These are phyloP conservation scores for Synanthedon formicaeformis DNA, from an alignment of 2,888 invertebrate species.

Conservation along the genomic window DNA sequence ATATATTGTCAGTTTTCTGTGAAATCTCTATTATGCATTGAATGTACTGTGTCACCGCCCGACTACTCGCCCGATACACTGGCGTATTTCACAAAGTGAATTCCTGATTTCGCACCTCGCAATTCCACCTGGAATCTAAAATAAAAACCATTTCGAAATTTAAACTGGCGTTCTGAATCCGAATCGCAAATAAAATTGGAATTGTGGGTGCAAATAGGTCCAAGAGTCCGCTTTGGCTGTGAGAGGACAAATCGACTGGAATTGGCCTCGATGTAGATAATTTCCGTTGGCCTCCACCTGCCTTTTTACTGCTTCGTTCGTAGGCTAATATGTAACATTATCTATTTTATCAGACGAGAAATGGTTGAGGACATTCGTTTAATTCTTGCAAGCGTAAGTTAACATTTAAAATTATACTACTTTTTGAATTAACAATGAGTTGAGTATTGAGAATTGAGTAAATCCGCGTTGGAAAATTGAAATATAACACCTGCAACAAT, in stretches of 20 bases:
- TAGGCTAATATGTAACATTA: not conserved
- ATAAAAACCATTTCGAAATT: slow-evolving; percentile 28
- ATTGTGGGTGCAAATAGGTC: slow-evolving; percentile 16
- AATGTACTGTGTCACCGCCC: not conserved
- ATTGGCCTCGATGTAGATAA: not conserved
- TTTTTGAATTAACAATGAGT: too few species aligned
- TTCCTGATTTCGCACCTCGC: slow-evolving; percentile 41
- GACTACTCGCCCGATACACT: slow-evolving; percentile 18
- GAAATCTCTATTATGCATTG: too few species aligned
- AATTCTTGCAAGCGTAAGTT: too few species aligned
- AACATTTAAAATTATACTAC: too few species aligned
- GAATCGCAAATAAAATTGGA: slow-evolving; percentile 23
- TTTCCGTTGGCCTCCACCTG: not conserved
- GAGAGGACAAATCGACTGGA: not conserved
- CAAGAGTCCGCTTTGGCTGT: not conserved
- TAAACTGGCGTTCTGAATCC: slow-evolving; percentile 16
- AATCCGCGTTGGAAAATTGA: too few species aligned
- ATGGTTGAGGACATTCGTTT: too few species aligned
- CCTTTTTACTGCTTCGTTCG: too few species aligned
- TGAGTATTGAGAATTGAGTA: too few species aligned
- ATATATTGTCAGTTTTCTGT: too few species aligned
- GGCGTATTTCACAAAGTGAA: slow-evolving; percentile 26
- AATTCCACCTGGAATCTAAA: slow-evolving; percentile 30
- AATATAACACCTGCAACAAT: too few species aligned
- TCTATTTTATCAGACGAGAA: not conserved